These are phyloP conservation scores for Takifugu bimaculatus DNA, from an alignment of 2,113 vertebrate species.

Conservation along the genomic window DNA sequence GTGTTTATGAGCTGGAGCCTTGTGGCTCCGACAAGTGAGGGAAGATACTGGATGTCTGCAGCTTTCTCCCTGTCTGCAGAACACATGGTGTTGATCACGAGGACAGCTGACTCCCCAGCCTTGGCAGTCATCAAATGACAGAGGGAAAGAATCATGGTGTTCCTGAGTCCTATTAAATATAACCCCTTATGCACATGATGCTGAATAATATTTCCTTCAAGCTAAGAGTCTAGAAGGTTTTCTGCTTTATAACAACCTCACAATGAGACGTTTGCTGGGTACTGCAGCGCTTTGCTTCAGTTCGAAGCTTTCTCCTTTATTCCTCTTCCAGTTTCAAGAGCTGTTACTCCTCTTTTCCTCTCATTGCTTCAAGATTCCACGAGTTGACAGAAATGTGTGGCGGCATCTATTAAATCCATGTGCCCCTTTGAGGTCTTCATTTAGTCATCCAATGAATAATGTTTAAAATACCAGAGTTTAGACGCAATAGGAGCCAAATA, in stretches of 20 bases:
- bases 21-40: conserved; percentile 18
- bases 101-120: conserved; percentile 46
- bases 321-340: background rate
- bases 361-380: conserved; percentile 4
- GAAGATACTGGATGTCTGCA: conserved; percentile 18
- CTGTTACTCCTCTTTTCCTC: conserved; percentile 3
- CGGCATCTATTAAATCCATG: conserved; percentile 8
- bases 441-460: conserved; percentile 52
- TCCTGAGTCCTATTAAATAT: conserved; percentile 44
- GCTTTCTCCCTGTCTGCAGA: conserved; percentile 32
- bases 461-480: conserved; percentile 41
- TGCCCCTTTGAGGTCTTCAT: conserved; percentile 28
- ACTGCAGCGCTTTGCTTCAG: background rate
- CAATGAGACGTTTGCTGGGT: background rate
- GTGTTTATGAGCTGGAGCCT: conserved; percentile 7
- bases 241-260: background rate
- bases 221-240: conserved; percentile 2
- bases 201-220: conserved; percentile 3
- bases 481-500: conserved; percentile 41
- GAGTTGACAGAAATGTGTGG: conserved; percentile 15
- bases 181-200: conserved; percentile 27
- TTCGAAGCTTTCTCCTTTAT: conserved; percentile 5
- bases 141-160: conserved; percentile 49
- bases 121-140: conserved; percentile 51
- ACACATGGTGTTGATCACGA: conserved; percentile 65